A percentile compares a stretch with the other conserved stretches of the same genome.
Conservation (phyloP, 2,113 vertebrate genomes). For the Sterna hirundo region DNA sequence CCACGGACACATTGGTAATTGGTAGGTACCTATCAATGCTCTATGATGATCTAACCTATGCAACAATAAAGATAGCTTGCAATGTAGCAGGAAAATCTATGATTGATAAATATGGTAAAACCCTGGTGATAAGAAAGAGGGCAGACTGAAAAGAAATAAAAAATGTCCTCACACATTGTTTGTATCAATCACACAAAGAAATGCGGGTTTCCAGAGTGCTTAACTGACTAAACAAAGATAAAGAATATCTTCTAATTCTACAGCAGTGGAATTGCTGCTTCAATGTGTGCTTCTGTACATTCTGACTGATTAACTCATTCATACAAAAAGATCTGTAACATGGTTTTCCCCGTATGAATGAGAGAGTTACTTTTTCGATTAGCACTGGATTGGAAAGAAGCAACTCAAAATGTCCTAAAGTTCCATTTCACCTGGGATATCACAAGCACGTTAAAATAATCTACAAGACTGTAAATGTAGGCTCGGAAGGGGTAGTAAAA, state of each 20-base stretch:
- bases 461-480: background rate
- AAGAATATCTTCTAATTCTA: background rate
- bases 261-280: background rate
- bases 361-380: background rate
- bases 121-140: background rate
- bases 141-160: background rate
- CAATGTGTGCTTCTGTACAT: background rate
- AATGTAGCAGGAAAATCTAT: background rate
- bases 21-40: conserved; percentile 72
- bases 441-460: background rate
- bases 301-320: background rate
- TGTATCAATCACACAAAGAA: background rate
- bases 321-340: background rate
- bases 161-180: background rate
- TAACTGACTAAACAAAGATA: background rate
- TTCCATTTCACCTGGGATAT: background rate
- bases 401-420: background rate
- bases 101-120: background rate
- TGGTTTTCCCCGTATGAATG: background rate
- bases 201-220: background rate
- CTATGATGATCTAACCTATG: background rate
- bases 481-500: background rate
- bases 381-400: background rate
- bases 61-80: background rate
- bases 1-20: conserved; percentile 80